Conservation (phyloP, 2,797 vertebrate genomes). For the Arrhamphus sclerolepis region DNA sequence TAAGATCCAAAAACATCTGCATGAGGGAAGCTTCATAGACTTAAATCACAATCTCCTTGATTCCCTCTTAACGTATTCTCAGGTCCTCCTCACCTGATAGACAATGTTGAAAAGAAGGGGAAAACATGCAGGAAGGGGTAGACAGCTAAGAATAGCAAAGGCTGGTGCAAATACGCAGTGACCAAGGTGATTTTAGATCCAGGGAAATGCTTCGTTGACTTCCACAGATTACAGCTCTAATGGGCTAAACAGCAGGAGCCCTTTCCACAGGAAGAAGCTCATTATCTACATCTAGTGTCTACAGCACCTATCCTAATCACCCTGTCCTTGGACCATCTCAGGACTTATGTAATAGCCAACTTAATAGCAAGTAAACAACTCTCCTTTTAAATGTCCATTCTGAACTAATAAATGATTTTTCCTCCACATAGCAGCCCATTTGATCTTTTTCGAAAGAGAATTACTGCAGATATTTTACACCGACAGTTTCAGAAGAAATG, state of each 20-base stretch:
- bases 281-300: constrained; percentile 61
- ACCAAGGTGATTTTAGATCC: constrained; percentile 55
- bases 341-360: constrained; percentile 46
- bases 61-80: not conserved
- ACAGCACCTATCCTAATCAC: constrained; percentile 36
- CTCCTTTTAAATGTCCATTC: not conserved
- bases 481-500: no score
- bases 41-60: constrained; percentile 4
- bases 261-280: constrained; percentile 70
- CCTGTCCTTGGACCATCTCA: constrained; percentile 40
- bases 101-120: constrained; percentile 19
- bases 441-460: no score
- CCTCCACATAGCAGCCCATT: no score
- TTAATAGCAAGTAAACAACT: constrained; percentile 28
- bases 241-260: constrained; percentile 64
- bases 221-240: constrained; percentile 71
- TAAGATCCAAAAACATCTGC: constrained; percentile 6
- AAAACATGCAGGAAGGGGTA: constrained; percentile 6
- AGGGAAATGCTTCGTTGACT: constrained; percentile 45
- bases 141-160: constrained; percentile 64
- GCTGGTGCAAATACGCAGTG: constrained; percentile 40
- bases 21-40: not conserved
- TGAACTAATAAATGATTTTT: not conserved
- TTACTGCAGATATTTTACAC: no score
- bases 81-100: constrained; percentile 34